Evolutionary conservation across 2,888 invertebrate species (phyloP).

Genomic region (Eupithecia inturbata): DNA sequence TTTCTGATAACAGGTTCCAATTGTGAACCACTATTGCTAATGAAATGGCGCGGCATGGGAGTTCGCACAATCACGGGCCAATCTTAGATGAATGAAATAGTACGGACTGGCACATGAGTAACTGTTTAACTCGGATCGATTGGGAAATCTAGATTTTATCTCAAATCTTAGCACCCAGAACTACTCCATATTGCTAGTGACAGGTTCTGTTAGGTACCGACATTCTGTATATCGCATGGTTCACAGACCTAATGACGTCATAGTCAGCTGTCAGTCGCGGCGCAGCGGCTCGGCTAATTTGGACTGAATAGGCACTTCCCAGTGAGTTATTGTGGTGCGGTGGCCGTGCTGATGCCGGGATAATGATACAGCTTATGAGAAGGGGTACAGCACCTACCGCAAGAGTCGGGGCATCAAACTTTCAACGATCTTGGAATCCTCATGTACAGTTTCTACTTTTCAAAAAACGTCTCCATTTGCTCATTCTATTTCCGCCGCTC

Average conservation of each 20-base stretch:
- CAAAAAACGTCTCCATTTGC: background rate
- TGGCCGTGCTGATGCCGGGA: slow-evolving; percentile 5
- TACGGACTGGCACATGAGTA: background rate
- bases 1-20: background rate
- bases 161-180: background rate
- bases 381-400: background rate
- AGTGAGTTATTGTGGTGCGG: slow-evolving; percentile 10
- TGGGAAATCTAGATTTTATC: background rate
- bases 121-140: background rate
- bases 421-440: background rate
- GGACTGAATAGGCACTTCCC: slow-evolving; percentile 9
- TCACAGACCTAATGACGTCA: slow-evolving; percentile 12
- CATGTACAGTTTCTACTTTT: background rate
- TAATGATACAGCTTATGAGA: background rate
- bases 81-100: background rate
- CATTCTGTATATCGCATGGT: slow-evolving; percentile 3
- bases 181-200: background rate
- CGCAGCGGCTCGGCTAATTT: slow-evolving; percentile 9
- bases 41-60: background rate
- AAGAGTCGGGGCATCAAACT: background rate
- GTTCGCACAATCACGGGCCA: background rate
- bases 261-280: slow-evolving; percentile 10
- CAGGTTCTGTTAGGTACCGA: background rate
- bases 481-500: no score
- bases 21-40: background rate